phyloP scores from a whole-genome alignment of 2,797 vertebrate species.

The Syngnathus acus region DNA sequence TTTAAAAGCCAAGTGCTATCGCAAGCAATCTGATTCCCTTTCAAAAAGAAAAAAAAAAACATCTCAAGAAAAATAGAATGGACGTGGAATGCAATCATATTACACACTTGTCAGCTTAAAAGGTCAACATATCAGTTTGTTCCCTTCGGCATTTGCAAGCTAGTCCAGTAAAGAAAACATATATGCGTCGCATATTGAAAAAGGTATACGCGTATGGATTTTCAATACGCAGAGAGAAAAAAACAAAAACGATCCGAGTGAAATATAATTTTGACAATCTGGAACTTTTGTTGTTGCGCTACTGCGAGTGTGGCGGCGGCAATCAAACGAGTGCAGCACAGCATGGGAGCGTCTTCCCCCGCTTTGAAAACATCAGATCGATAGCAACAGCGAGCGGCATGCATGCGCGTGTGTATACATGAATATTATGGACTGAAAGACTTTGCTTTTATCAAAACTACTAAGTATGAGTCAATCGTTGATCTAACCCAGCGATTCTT shows the following conservation, averaged over 20 bases:
- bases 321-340: neutral
- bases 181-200: constrained; percentile 6
- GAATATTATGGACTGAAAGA: constrained; percentile 10
- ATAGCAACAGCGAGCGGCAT: constrained; percentile 19
- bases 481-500: constrained; percentile 22
- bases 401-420: constrained; percentile 22
- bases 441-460: constrained; percentile 29
- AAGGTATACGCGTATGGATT: constrained; percentile 8
- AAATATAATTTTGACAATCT: constrained; percentile 22
- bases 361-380: constrained; percentile 22
- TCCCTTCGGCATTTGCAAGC: constrained; percentile 27
- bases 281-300: constrained; percentile 5
- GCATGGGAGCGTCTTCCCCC: neutral
- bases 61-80: constrained; percentile 39
- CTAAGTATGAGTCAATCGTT: constrained; percentile 20
- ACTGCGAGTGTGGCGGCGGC: constrained; percentile 17
- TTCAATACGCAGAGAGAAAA: neutral
- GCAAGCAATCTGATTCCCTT: constrained; percentile 21
- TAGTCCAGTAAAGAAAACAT: constrained; percentile 16
- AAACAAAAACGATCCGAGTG: neutral
- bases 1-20: constrained; percentile 43
- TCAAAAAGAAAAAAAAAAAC: constrained; percentile 8
- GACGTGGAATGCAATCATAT: constrained; percentile 52
- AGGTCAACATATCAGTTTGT: constrained; percentile 66
- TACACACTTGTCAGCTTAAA: constrained; percentile 69